Conservation (phyloP, 2,888 invertebrate species). For the Argynnis bischoffii region DNA sequence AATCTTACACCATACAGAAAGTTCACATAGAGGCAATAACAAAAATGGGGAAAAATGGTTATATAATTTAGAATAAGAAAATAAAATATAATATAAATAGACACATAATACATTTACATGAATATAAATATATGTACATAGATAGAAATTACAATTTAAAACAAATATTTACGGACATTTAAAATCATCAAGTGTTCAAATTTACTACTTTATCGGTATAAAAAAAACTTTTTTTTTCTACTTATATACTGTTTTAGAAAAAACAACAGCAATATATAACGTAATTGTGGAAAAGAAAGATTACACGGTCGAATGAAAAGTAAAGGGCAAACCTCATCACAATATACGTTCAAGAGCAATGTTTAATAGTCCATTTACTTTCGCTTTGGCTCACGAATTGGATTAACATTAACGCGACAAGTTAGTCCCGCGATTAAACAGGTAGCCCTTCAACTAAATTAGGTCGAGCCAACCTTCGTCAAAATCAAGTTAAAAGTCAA, state of each 20-base stretch:
- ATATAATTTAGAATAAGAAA: too few relatives aligned
- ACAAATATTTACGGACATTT: too few relatives aligned
- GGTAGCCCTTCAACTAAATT: conserved; percentile 40
- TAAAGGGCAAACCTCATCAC: conserved; percentile 25
- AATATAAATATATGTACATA: too few relatives aligned
- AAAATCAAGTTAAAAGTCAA: conserved; percentile 42
- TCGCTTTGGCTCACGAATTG: conserved; percentile 34
- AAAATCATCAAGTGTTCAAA: too few relatives aligned
- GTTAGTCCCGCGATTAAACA: conserved; percentile 40
- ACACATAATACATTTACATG: too few relatives aligned
- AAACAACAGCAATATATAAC: background rate
- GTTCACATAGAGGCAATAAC: too few relatives aligned
- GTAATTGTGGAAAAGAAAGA: background rate
- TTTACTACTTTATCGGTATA: too few relatives aligned
- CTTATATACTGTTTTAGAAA: background rate
- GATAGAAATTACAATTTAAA: too few relatives aligned
- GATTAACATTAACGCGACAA: conserved; percentile 39
- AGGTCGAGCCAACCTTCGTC: conserved; percentile 41
- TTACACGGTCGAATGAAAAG: conserved; percentile 12
- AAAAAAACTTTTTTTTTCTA: background rate
- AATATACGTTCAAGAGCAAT: conserved; percentile 23
- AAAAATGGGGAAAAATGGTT: too few relatives aligned
- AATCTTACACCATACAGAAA: too few relatives aligned
- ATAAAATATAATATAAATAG: too few relatives aligned
- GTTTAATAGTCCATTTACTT: conserved; percentile 32